A percentile compares a stretch with the other conserved stretches of the same genome.
Evolutionary conservation across 2,888 invertebrate species (phyloP).

Genomic region (Trachelus tabidus): DNA sequence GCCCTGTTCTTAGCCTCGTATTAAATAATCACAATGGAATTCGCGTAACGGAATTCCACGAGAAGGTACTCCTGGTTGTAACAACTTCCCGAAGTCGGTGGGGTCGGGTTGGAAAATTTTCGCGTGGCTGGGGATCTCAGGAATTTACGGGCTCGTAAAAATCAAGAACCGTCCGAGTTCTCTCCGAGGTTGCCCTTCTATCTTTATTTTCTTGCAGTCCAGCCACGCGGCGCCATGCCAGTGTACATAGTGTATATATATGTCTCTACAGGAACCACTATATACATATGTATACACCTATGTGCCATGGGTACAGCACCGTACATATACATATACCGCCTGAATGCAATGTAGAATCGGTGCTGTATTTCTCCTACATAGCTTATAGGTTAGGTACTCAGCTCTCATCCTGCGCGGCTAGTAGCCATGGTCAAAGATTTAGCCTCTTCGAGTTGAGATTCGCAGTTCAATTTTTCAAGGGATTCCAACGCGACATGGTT

Average conservation of each 20-base stretch:
- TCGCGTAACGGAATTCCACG: background rate
- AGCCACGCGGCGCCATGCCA: background rate
- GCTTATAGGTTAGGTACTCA: background rate
- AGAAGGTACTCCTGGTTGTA: background rate
- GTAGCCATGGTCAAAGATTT: constrained; percentile 36
- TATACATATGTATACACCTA: background rate
- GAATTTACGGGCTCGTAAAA: constrained; percentile 66
- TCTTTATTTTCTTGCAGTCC: constrained; percentile 33
- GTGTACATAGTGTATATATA: background rate
- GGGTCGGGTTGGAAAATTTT: background rate
- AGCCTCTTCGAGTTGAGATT: constrained; percentile 28
- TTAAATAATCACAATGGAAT: background rate
- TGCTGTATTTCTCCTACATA: background rate
- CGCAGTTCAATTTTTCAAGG: constrained; percentile 38
- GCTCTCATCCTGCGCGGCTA: background rate
- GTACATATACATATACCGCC: background rate
- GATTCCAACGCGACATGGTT: background rate
- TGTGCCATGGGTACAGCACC: background rate
- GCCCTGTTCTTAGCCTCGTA: background rate
- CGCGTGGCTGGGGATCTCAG: constrained; percentile 1
- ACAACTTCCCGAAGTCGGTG: background rate
- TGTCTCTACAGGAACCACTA: background rate
- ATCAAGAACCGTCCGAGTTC: constrained; percentile 62
- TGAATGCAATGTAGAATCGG: background rate
- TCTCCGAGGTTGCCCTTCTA: constrained; percentile 45